These are phyloP conservation scores for Steatocranus sp. DNA, from an alignment of 2,797 vertebrate species.

Conservation along the genomic window DNA sequence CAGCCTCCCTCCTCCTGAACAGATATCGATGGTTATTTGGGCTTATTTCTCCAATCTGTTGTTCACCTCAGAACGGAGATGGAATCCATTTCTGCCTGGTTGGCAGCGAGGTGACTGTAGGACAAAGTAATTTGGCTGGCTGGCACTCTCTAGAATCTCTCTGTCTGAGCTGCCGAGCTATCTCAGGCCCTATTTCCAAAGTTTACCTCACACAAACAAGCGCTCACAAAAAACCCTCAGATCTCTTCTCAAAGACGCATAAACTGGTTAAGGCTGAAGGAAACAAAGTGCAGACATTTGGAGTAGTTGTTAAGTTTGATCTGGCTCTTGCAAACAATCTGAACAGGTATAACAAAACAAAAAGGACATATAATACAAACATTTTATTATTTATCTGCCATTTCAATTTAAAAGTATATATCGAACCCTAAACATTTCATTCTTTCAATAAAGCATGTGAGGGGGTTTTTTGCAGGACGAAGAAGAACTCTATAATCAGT, in stretches of 20 bases:
- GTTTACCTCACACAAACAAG: constrained; percentile 62
- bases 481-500: not conserved
- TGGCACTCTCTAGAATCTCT: constrained; percentile 43
- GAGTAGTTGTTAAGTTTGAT: constrained; percentile 4
- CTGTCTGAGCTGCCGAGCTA: constrained; percentile 41
- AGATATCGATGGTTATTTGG: constrained; percentile 61
- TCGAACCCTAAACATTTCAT: constrained; percentile 25
- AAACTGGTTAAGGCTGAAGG: constrained; percentile 15
- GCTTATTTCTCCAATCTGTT: constrained; percentile 64
- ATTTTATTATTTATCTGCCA: constrained; percentile 18
- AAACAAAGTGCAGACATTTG: constrained; percentile 2
- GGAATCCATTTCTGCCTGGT: constrained; percentile 62
- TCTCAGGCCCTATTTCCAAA: constrained; percentile 44
- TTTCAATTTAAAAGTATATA: not conserved
- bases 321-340: constrained; percentile 14
- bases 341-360: not conserved
- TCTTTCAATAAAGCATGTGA: not conserved
- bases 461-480: not conserved
- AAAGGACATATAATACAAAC: not conserved
- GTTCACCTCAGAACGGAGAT: constrained; percentile 58
- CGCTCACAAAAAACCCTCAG: not conserved
- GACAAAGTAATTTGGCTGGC: constrained; percentile 62
- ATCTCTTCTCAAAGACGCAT: not conserved
- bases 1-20: constrained; percentile 38
- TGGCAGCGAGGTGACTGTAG: constrained; percentile 46